phyloP scores from a whole-genome alignment of 2,113 vertebrate species.

The Dunckerocampus dactyliophorus region DNA sequence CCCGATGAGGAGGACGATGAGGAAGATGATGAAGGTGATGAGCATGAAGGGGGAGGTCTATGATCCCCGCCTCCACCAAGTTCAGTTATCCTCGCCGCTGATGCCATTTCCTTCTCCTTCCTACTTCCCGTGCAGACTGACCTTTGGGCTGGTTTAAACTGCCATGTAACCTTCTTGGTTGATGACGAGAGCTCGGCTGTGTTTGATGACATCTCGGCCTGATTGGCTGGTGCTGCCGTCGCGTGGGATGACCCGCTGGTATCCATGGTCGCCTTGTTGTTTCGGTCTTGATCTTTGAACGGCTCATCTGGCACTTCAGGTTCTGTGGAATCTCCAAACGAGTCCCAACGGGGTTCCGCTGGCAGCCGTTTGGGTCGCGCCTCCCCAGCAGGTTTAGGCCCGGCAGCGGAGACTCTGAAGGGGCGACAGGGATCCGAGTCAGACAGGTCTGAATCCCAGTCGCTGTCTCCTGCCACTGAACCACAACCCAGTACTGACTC shows the following conservation, averaged over 20 bases:
- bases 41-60: constrained; percentile 42
- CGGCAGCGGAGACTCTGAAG: constrained; percentile 32
- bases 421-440: constrained; percentile 63
- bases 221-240: constrained; percentile 12
- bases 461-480: constrained; percentile 71
- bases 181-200: constrained; percentile 30
- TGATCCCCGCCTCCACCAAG: constrained; percentile 11
- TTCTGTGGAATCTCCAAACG: constrained; percentile 48
- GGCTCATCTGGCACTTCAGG: constrained; percentile 41
- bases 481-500: constrained; percentile 57
- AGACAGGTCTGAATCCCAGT: constrained; percentile 75
- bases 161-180: constrained; percentile 65
- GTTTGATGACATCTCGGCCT: background rate
- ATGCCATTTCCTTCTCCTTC: constrained; percentile 46
- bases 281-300: constrained; percentile 31
- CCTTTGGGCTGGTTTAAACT: constrained; percentile 66
- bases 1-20: constrained; percentile 59
- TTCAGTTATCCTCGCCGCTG: constrained; percentile 32
- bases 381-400: constrained; percentile 13
- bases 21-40: constrained; percentile 57
- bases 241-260: background rate
- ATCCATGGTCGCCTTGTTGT: constrained; percentile 8
- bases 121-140: constrained; percentile 67
- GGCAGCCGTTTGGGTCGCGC: constrained; percentile 28
- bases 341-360: constrained; percentile 61